Evolutionary conservation across 1,140 invertebrate species (phyloP).

Genomic region (Atta cephalotes): DNA sequence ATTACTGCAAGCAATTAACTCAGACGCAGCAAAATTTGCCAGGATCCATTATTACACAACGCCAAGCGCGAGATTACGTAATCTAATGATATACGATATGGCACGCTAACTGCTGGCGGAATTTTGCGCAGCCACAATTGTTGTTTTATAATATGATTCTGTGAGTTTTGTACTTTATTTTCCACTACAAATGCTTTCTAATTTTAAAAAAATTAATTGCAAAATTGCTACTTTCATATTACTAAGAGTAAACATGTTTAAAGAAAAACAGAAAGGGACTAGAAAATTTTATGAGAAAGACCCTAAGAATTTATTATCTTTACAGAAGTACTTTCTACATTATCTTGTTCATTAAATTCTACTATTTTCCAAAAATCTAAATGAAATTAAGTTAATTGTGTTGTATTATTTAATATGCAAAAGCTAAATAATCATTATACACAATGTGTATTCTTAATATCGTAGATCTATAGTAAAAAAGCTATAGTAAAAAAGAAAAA

Average conservation of each 20-base stretch:
- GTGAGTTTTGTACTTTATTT: constrained; percentile 15
- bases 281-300: neutral
- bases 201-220: constrained; percentile 52
- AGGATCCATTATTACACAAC: constrained; percentile 64
- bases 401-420: neutral
- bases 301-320: constrained; percentile 6
- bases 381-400: neutral
- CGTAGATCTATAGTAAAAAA: neutral
- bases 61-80: constrained; percentile 64
- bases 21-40: constrained; percentile 64
- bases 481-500: constrained; percentile 43
- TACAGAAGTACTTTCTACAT: neutral
- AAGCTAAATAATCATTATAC: neutral
- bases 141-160: constrained; percentile 46
- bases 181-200: constrained; percentile 38
- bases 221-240: neutral
- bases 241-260: constrained; percentile 33
- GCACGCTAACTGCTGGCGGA: constrained; percentile 56
- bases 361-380: neutral
- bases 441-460: neutral
- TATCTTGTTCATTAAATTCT: too few species aligned
- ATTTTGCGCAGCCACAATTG: constrained; percentile 48
- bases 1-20: constrained; percentile 64
- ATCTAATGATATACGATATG: constrained; percentile 64
- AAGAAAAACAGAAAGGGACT: constrained; percentile 16